A percentile compares a stretch with the other conserved stretches of the same genome.
phyloP scores from a whole-genome alignment of 1,140 invertebrate species.

The Fopius arisanus region DNA sequence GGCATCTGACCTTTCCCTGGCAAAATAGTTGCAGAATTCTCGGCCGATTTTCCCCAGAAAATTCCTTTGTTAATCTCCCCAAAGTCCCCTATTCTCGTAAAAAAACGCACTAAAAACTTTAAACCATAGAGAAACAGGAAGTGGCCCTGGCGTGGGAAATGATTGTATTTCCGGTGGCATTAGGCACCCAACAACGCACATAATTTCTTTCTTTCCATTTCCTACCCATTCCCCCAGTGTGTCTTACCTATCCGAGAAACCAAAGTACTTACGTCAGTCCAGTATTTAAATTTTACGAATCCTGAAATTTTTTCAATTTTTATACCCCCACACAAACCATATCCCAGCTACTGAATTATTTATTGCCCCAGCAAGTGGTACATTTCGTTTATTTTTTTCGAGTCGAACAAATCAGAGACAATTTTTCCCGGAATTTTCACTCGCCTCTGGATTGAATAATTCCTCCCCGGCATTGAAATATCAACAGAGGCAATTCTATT shows the following conservation, averaged over 20 bases:
- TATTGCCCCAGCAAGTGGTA: not conserved
- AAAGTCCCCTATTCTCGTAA: not conserved
- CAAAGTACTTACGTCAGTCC: constrained; percentile 9
- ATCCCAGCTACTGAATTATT: constrained; percentile 2
- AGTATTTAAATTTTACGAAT: constrained; percentile 4
- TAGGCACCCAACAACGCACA: not conserved
- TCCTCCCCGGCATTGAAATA: not conserved
- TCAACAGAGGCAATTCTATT: not conserved
- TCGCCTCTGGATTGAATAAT: not conserved
- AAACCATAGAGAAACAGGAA: constrained; percentile 54
- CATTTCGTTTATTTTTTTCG: not conserved
- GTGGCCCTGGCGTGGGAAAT: constrained; percentile 54
- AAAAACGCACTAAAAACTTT: not conserved
- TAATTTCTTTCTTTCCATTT: not conserved
- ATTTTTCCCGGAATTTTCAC: not conserved
- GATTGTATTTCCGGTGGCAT: constrained; percentile 46
- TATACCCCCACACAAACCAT: not conserved
- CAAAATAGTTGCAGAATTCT: not conserved
- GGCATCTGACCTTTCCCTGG: not conserved
- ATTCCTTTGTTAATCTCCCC: not conserved
- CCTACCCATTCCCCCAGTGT: not conserved
- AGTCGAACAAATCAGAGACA: not conserved
- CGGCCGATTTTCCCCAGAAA: not conserved
- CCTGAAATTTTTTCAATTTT: constrained; percentile 17
- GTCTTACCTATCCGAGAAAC: not conserved